These are phyloP conservation scores for Anticlea derivata DNA, from an alignment of 2,888 invertebrate species.

Conservation along the genomic window DNA sequence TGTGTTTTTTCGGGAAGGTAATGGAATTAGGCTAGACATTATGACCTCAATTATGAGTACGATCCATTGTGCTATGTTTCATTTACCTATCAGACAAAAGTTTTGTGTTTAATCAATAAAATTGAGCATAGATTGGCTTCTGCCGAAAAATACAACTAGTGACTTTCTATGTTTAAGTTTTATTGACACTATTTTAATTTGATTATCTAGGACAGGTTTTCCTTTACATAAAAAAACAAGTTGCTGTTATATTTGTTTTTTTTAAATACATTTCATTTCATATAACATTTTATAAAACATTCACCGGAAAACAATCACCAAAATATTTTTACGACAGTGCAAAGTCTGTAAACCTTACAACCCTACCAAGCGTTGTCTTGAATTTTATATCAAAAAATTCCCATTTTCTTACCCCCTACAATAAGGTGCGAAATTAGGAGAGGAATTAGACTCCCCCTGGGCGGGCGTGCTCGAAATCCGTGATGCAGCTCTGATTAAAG, in stretches of 20 bases:
- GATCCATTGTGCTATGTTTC: background rate
- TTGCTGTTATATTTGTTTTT: background rate
- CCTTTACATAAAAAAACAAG: background rate
- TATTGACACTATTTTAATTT: too few species aligned
- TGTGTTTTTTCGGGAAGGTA: background rate
- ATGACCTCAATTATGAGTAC: background rate
- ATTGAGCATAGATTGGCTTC: too few species aligned
- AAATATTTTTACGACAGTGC: constrained; percentile 30
- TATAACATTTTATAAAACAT: too few species aligned
- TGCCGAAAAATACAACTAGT: too few species aligned
- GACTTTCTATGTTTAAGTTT: too few species aligned
- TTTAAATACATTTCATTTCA: too few species aligned
- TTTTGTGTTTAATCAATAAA: too few species aligned
- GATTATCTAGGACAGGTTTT: too few species aligned
- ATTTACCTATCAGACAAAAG: background rate
- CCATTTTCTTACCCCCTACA: constrained; percentile 72
- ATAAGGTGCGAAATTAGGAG: constrained; percentile 82
- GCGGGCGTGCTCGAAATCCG: constrained; percentile 68
- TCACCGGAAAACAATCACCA: constrained; percentile 26
- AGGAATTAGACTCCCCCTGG: constrained; percentile 77
- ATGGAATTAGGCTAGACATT: background rate
- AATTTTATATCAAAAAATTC: constrained; percentile 64
- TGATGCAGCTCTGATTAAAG: constrained; percentile 49
- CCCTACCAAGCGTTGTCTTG: constrained; percentile 47
- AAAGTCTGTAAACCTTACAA: constrained; percentile 45